Conservation (phyloP, 2,888 invertebrate species). For the Axea sp. region DNA sequence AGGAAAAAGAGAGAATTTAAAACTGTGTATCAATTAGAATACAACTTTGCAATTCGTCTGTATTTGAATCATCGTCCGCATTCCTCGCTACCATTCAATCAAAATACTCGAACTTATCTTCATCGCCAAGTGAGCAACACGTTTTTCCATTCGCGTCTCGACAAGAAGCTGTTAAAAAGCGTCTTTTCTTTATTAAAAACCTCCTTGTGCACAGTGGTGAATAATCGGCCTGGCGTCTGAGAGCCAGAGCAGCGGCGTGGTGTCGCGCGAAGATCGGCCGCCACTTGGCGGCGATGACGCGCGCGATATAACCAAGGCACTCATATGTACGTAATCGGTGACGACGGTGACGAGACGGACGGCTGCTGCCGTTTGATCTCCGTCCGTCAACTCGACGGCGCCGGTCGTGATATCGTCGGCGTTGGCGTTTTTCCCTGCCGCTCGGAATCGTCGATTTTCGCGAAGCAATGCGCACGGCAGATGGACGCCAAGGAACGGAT, state of each 20-base stretch:
- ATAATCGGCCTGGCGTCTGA: constrained; percentile 13
- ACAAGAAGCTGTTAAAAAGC: too few species aligned
- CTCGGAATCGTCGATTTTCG: constrained; percentile 54
- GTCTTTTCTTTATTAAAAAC: not conserved
- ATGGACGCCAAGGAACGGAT: constrained; percentile 64
- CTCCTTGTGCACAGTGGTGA: constrained; percentile 13
- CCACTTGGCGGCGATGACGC: constrained; percentile 47
- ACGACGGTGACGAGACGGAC: constrained; percentile 72
- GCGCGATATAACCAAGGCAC: constrained; percentile 60
- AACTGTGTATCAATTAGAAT: too few species aligned
- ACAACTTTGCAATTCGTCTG: too few species aligned
- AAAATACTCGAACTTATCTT: constrained; percentile 1
- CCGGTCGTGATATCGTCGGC: constrained; percentile 23
- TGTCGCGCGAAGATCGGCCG: constrained; percentile 22
- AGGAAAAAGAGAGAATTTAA: too few species aligned
- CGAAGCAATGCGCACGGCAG: constrained; percentile 28
- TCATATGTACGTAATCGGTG: constrained; percentile 75
- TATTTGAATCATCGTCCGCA: too few species aligned
- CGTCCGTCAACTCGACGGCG: constrained; percentile 70
- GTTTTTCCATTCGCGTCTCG: constrained; percentile 8
- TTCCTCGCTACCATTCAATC: too few species aligned
- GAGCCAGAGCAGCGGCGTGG: constrained; percentile 30
- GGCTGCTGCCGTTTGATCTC: constrained; percentile 77
- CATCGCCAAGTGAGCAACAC: constrained; percentile 17
- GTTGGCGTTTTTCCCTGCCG: constrained; percentile 31